phyloP scores from a whole-genome alignment of 2,888 invertebrate genomes.

The Onchidella celtica region DNA sequence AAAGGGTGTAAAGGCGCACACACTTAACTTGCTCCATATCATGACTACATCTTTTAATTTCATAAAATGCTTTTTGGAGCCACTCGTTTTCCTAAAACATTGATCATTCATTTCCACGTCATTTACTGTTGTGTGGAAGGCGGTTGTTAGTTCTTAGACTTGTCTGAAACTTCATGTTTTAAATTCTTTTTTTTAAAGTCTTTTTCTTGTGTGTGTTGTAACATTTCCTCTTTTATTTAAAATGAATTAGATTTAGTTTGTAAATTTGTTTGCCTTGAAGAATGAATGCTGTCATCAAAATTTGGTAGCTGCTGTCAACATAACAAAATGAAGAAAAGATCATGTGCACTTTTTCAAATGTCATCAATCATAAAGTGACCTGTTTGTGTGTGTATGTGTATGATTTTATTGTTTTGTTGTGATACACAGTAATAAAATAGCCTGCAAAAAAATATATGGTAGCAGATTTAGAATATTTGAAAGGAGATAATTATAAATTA shows the following conservation, averaged over 20 bases:
- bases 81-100: not conserved
- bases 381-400: conserved; percentile 2
- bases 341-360: not conserved
- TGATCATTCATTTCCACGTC: not conserved
- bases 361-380: not conserved
- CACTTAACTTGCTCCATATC: not conserved
- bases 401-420: conserved; percentile 16
- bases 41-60: not conserved
- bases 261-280: no score
- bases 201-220: not conserved
- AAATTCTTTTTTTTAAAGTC: not conserved
- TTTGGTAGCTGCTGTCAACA: no score
- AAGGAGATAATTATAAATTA: no score
- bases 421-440: not conserved
- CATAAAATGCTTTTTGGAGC: not conserved
- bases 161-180: not conserved
- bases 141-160: not conserved
- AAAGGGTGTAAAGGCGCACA: not conserved
- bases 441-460: not conserved
- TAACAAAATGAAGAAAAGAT: not conserved
- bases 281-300: no score
- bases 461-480: no score
- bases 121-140: not conserved
- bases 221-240: not conserved
- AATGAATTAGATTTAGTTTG: no score